Percentiles rank a stretch among this genome's conserved stretches.
Evolutionary conservation across 2,888 invertebrate genomes (phyloP).

Genomic region (Phyllotreta cruciferae): DNA sequence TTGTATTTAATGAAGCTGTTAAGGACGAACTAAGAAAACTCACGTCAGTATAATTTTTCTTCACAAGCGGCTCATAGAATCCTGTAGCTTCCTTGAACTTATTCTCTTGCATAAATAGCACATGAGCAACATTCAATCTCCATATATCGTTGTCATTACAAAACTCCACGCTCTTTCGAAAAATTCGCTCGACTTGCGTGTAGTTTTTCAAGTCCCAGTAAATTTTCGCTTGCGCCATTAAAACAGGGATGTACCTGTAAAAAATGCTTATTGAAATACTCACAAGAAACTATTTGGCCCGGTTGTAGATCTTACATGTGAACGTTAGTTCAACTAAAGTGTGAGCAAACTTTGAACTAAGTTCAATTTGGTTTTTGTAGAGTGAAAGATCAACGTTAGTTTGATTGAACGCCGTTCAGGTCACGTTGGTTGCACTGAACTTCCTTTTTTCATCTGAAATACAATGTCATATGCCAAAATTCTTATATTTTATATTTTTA

Average conservation of each 20-base stretch:
- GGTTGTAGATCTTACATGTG: no score
- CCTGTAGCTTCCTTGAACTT: conserved; percentile 98
- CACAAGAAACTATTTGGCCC: no score
- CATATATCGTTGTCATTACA: conserved; percentile 97
- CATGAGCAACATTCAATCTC: conserved; percentile 98
- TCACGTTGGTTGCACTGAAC: no score
- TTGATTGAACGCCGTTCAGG: no score
- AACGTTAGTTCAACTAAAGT: no score
- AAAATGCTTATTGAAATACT: no score
- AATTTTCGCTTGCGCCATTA: conserved; percentile 99
- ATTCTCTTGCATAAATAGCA: conserved; percentile 98
- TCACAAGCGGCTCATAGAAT: conserved; percentile 97
- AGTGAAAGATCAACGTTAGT: no score
- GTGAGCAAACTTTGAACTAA: no score
- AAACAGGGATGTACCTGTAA: conserved; percentile 85
- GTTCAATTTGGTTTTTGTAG: no score
- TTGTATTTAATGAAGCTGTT: background rate
- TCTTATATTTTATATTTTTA: no score
- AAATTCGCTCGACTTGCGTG: conserved; percentile 94
- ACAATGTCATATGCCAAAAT: no score
- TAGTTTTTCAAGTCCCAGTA: conserved; percentile 98
- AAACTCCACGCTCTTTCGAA: conserved; percentile 96
- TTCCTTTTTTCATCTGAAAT: no score
- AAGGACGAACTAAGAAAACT: conserved; percentile 20
- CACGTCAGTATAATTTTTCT: conserved; percentile 89